Base-by-base conservation (phyloP, 2,888 invertebrate species). In the Operophtera brumata region DNA sequence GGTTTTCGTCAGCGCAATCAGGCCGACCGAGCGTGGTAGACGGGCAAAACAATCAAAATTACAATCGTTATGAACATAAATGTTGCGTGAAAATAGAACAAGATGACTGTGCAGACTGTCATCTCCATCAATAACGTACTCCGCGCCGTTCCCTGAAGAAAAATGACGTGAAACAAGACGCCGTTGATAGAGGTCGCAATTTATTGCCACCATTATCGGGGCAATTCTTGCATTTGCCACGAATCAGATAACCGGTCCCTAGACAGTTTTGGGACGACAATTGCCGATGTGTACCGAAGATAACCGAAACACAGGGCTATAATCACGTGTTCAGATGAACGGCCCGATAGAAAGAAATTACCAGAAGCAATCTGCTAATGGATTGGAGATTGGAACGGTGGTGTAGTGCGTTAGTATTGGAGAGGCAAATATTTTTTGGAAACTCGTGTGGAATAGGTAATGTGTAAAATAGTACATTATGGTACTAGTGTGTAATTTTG, bases 171-270 rank as follows among this genome's bases (percentile, higher is more conserved):
- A 67, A 70, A 69, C 65, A 67, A 63, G 67, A 65, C 62, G 59
- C 60, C 56, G 59, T 66, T 66, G 77, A 77, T 79, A 76, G 70
- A 65, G 71, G 73, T 70, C 62, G 56, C 65, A 73, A 80, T 81
- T 77, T 80, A 81, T 81, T 66, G 69, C 70, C 54, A 51, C 69
- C 78, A 78, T 79, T 80, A 80, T 78, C 79, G 69, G 62, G 57
- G 49, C 67, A 70, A 76, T 81, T 77, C 75, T 72, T 80, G 75
- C 77, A 80, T 78, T 78, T 75, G 69, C 70, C 69, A 69, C 77
- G 73, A 67, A 74, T 66, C 71, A 62, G 67, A 68, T 64, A 67
- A 71, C 62, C 61, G 55, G 62, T 64, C 70, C 68, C 69, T 48
- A 46, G 67, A 61, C 69, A 57, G 64, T 64, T 69, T 69, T 60